phyloP scores from a whole-genome alignment of 2,113 vertebrate species.

The Leptodactylus fuscus region DNA sequence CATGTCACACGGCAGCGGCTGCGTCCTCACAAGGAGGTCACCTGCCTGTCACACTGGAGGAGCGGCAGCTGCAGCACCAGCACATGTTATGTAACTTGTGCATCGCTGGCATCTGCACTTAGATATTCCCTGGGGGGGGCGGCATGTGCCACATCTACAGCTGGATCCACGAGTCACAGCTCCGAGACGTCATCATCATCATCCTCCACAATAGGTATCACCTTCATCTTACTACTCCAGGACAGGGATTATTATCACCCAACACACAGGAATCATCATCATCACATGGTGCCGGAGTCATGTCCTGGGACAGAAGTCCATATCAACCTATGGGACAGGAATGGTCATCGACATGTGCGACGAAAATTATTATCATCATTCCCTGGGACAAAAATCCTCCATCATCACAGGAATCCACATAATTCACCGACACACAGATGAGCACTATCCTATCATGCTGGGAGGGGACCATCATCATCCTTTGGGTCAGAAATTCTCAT shows the following conservation, averaged over 20 bases:
- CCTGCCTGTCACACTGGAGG: neutral
- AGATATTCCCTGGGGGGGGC: neutral
- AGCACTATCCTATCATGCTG: no score
- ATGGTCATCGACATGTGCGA: no score
- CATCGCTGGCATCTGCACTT: conserved; percentile 3
- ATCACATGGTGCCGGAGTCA: neutral
- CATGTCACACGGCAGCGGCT: neutral
- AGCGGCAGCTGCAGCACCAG: neutral
- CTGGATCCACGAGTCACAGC: neutral
- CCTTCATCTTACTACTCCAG: neutral
- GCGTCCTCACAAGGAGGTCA: conserved; percentile 3
- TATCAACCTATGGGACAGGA: neutral
- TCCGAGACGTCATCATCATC: neutral
- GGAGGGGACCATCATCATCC: neutral
- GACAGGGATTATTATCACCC: neutral
- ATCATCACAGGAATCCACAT: neutral
- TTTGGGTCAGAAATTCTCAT: neutral
- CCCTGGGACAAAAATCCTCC: neutral
- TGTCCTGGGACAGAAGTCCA: no score
- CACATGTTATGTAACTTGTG: neutral
- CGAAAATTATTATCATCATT: no score
- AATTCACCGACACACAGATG: no score
- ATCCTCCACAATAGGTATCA: neutral
- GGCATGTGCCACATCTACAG: neutral
- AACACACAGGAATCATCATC: neutral